Base-by-base conservation (phyloP, 2,888 invertebrate species). In the Chymomyza caudatula region DNA sequence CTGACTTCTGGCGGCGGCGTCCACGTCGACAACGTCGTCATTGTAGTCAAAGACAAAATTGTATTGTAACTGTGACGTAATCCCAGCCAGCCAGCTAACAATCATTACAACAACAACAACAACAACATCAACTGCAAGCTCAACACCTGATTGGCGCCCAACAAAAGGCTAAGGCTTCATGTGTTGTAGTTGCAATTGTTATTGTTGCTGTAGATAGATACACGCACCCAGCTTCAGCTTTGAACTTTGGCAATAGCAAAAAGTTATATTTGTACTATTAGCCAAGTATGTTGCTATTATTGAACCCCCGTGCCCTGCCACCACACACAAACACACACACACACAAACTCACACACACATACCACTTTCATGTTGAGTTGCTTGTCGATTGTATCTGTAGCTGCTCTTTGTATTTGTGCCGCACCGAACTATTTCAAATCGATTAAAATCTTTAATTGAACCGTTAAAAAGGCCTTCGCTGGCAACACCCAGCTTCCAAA, bases 281-380 rank as follows among this genome's bases (percentile, higher is more conserved):
- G 19, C 25, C 60, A 47, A 29, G 25, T 44, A 43, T 4, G 1
- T 42, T n/a, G 43, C 17, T 60, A 51, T 43, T 60, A 54, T 53
- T 61, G n/a, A n/a, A n/a, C n/a, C n/a, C n/a, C 42, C 25, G 11
- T 11, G 11, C 29, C 11, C 29, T 11, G 29, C 29, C 2, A 11
- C 29, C 29, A 42, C 22, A 43, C 20, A 25, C 44, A 49, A 15
- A 61, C 54, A 47, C 49, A 53, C 57, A 60, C 44, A 53, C 57
- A 43, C 25, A 60, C 13, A 58, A 59, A 19, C 64, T 64, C 63
- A 60, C 56, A 67, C 65, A 22, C 58, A 79, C 84, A 68, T 86
- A 86, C 85, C 85, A 84, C 87, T 76, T 87, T 87, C 85, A 86
- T 86, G 73, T 78, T 68, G 71, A 57, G 58, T 72, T 37, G 66